Evolutionary conservation across 2,113 vertebrate species (phyloP).

Genomic region (Cavia porcellus): DNA sequence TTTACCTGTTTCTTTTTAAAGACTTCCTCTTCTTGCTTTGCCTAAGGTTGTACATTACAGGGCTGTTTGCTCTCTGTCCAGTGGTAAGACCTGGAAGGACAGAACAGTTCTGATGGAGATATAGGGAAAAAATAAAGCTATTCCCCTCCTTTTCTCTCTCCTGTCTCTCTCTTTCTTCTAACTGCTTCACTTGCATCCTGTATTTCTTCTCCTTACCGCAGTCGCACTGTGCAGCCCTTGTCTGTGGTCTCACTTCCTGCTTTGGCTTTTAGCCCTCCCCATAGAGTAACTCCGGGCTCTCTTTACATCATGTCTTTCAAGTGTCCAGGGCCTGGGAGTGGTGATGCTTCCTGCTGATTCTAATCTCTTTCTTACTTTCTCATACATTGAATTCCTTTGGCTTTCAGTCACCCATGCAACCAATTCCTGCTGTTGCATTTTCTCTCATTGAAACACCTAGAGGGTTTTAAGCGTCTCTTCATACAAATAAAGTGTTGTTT

Average conservation of each 20-base stretch:
- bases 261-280: neutral
- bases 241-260: neutral
- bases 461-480: slow-evolving; percentile 35
- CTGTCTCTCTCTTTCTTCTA: neutral
- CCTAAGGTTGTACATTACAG: neutral
- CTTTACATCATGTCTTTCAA: neutral
- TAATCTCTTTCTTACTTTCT: slow-evolving; percentile 37
- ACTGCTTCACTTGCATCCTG: neutral
- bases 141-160: neutral
- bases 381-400: neutral
- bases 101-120: neutral
- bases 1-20: neutral
- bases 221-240: neutral
- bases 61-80: neutral
- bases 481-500: slow-evolving; percentile 21
- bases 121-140: neutral
- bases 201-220: neutral
- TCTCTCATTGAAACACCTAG: slow-evolving; percentile 29
- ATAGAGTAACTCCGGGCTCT: neutral
- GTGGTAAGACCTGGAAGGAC: neutral
- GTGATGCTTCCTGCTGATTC: neutral
- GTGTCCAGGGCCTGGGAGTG: neutral
- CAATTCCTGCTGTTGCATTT: slow-evolving; percentile 47
- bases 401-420: slow-evolving; percentile 59
- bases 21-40: neutral